Conservation (phyloP, 2,797 vertebrate species). For the Clarias fuscus region DNA sequence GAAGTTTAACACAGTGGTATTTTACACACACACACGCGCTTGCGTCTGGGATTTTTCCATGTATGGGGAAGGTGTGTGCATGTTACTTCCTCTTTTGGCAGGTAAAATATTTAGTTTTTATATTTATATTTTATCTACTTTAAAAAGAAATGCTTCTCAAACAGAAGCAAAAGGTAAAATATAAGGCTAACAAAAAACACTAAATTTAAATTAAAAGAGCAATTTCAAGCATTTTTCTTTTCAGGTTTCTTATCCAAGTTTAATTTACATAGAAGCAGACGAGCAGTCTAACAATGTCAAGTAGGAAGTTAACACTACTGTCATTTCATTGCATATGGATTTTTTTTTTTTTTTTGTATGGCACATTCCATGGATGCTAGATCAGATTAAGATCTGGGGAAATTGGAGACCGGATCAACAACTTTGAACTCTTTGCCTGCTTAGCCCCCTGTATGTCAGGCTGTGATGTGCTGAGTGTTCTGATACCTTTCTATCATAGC, state of each 20-base stretch:
- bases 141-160: not conserved
- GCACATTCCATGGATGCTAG: too few relatives aligned
- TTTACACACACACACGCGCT: not conserved
- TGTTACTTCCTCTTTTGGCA: not conserved
- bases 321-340: not conserved
- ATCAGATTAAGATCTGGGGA: too few relatives aligned
- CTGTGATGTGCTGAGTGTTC: too few relatives aligned
- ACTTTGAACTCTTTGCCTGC: too few relatives aligned
- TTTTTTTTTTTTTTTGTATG: too few relatives aligned
- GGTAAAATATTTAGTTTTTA: not conserved
- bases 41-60: constrained; percentile 2
- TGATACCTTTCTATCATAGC: too few relatives aligned
- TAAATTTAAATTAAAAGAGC: not conserved
- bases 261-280: constrained; percentile 1
- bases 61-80: not conserved
- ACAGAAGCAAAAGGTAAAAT: not conserved
- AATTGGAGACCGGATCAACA: too few relatives aligned
- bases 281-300: not conserved
- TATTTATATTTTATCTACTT: not conserved
- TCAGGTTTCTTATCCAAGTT: not conserved
- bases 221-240: not conserved
- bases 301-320: not conserved
- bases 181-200: not conserved
- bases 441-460: too few relatives aligned
- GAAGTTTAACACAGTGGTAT: not conserved